Evolutionary conservation across 2,797 vertebrate genomes (phyloP), one percentile per base, ranked within the genome.

Genomic region (Peromyscus melanophrys): DNA sequence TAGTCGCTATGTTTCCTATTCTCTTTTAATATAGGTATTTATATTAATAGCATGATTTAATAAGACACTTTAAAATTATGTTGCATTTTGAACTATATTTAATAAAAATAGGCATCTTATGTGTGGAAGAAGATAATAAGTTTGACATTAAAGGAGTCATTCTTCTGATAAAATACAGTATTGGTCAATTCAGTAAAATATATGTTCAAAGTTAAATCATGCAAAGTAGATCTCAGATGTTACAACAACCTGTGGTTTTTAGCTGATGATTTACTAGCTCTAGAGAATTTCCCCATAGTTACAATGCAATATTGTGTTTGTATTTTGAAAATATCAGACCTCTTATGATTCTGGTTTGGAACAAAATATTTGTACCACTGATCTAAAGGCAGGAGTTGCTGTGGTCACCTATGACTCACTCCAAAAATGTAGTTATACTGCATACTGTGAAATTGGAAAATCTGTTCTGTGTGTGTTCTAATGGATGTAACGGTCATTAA

Each of bases 401-500:
- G 94, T 97, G 97, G 95, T 98, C 97, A 98, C 98, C 98, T 98
- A 96, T 97, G 98, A 95, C 97, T 98, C 97, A 27, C 95, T 97
- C 95, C 95, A 95, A 90, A 97, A 97, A 46, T 97, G 96, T 96
- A 96, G 98, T 98, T 98, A 59, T 97, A 69, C 93, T 93, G 96
- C 97, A 52, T 96, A 87, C 99, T 99, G 99, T 99, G 99, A 99
- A 99, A 99, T 99, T 99, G 99, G 99, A 99, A 99, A 99, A 99
- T 99, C 99, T 99, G 99, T 99, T 99, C 99, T 99, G 97, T 98
- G 98, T 98, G 99, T 99, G 99, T 99, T 99, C 99, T 99, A 99
- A 99, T 99, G 99, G 99, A 99, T 99, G 99, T 99, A 99, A 99
- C 98, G 99, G 99, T 99, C 99, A 99, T 99, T 99, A 99, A 99